Evolutionary conservation across 1,140 invertebrate genomes (phyloP), one percentile per base, ranked within the genome.

Genomic region (Halesus radiatus): DNA sequence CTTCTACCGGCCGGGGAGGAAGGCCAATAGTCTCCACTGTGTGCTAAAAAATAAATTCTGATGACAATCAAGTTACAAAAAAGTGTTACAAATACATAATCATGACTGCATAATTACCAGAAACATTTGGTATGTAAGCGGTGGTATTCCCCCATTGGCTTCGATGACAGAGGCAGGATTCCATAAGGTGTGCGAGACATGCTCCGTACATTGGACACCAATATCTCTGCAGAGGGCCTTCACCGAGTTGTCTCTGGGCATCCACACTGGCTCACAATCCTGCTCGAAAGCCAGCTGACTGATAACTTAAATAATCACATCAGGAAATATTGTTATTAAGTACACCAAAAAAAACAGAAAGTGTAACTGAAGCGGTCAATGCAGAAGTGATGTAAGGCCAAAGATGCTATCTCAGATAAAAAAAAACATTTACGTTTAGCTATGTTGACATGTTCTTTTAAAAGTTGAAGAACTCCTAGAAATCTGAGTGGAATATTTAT

Each of bases 251-350:
- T 95, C 94, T 37, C 93, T 87, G 1, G 87, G 84, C 2, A 89
- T 90, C 93, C 93, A 95, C 64, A 94, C 91, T 0, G 94, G 93
- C 86, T 95, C 94, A 83, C 93, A 93, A 84, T 95, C 94, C 86
- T 93, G 91, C 84, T 95, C 94, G 86, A 93, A 94, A 83, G 88
- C 92, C 68, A 91, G 86, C 83, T 88, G 92, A 79, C 86, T 85
- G 82, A 92, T 87, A 82, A 88, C 86, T 88, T 16, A 13, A 45
- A 7, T 45, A 13, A 45, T 45, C 13, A 45, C 1, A 45, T 45
- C 6, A 45, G 3, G 7, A 4, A 4, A 37, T 37, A 7, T 7
- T 37, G 7, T 37, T 37, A 37, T 37, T 37, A n/a, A n/a, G n/a
- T n/a, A 37, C 32, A 37, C 32, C 3, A 8, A 37, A 37, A 37